phyloP scores from a whole-genome alignment of 1,140 invertebrate species.

The Eueides isabella region DNA sequence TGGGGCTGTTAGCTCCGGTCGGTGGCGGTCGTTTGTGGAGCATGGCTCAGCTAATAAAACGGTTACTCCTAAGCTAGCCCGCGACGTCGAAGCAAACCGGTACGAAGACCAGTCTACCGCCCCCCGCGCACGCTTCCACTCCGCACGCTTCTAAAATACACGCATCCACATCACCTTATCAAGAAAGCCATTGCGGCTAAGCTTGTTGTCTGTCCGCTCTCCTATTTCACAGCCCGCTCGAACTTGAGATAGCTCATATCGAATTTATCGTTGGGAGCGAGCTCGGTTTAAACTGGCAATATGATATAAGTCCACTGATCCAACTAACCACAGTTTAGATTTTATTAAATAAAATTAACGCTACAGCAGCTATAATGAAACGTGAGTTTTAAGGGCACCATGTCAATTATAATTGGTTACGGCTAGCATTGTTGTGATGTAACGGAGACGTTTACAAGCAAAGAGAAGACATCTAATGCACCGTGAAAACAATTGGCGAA shows the following conservation, averaged over 20 bases:
- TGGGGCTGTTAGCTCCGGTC: slow-evolving; percentile 50
- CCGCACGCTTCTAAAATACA: slow-evolving; percentile 69
- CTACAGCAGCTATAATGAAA: slow-evolving; percentile 21
- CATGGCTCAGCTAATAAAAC: slow-evolving; percentile 77
- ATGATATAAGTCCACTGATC: slow-evolving; percentile 56
- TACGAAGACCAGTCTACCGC: slow-evolving; percentile 68
- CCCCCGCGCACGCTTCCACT: slow-evolving; percentile 43
- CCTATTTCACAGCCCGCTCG: slow-evolving; percentile 67
- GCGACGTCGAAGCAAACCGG: slow-evolving; percentile 74
- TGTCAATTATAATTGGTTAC: slow-evolving; percentile 41
- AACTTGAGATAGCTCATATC: slow-evolving; percentile 60
- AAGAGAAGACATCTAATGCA: slow-evolving; percentile 72
- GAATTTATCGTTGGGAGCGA: slow-evolving; percentile 58
- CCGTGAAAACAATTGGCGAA: slow-evolving; percentile 81
- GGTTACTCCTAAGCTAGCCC: slow-evolving; percentile 71
- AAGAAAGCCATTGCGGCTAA: slow-evolving; percentile 68
- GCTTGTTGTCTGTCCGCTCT: slow-evolving; percentile 67
- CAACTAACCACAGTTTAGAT: slow-evolving; percentile 70
- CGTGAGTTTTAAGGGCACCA: slow-evolving; percentile 42
- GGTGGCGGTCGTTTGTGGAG: slow-evolving; percentile 69
- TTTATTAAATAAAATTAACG: slow-evolving; percentile 46
- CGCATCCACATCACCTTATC: slow-evolving; percentile 73
- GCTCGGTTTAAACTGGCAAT: slow-evolving; percentile 65
- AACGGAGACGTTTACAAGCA: slow-evolving; percentile 57
- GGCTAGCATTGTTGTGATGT: slow-evolving; percentile 53